phyloP scores from a whole-genome alignment of 2,888 invertebrate species.

The Drosophila mercatorum region DNA sequence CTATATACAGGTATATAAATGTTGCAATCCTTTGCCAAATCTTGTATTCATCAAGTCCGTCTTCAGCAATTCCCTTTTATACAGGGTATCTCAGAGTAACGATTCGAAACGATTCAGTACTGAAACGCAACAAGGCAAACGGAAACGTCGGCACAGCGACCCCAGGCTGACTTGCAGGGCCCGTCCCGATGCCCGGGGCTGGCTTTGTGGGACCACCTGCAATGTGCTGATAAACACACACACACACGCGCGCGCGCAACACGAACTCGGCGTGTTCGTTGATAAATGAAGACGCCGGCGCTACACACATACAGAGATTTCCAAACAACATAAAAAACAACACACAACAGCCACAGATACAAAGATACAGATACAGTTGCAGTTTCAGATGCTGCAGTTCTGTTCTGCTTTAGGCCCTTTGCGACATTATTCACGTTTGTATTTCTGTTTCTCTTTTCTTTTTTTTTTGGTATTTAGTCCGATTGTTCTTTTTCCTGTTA shows the following conservation, averaged over 20 bases:
- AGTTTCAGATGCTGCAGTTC: constrained; percentile 36
- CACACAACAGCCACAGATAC: constrained; percentile 19
- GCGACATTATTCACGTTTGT: constrained; percentile 49
- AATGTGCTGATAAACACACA: constrained; percentile 75
- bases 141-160: constrained; percentile 71
- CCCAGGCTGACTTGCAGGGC: constrained; percentile 59
- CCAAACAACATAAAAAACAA: constrained; percentile 8
- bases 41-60: neutral
- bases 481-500: constrained; percentile 55
- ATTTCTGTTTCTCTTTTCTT: constrained; percentile 7
- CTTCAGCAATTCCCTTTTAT: neutral
- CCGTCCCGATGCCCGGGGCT: constrained; percentile 37
- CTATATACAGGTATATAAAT: too few relatives aligned
- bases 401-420: constrained; percentile 29
- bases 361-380: constrained; percentile 31
- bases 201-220: constrained; percentile 70
- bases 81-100: constrained; percentile 48
- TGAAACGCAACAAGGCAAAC: constrained; percentile 64
- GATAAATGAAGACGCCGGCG: constrained; percentile 78
- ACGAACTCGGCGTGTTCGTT: constrained; percentile 33
- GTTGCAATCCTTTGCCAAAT: neutral
- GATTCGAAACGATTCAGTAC: constrained; percentile 42
- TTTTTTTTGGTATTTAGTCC: constrained; percentile 22
- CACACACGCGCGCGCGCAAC: constrained; percentile 44
- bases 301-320: constrained; percentile 40